Evolutionary conservation across 2,113 vertebrate species (phyloP).

Genomic region (Axis porcinus): DNA sequence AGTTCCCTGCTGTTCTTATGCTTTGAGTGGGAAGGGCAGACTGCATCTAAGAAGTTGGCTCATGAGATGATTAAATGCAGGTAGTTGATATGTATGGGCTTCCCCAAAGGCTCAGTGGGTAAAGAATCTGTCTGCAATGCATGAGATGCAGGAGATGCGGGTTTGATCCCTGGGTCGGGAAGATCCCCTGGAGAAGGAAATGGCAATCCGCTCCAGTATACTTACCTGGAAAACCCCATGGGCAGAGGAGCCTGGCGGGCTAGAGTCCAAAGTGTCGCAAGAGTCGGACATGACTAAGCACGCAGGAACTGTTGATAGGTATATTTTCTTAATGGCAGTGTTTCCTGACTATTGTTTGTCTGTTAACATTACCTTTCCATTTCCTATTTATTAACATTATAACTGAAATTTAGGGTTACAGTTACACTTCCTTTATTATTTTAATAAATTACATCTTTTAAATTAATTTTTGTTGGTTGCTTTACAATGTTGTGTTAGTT

Average conservation of each 20-base stretch:
- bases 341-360: background rate
- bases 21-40: background rate
- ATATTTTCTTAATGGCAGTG: background rate
- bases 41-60: background rate
- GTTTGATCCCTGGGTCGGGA: background rate
- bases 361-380: rapidly evolving
- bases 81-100: rapidly evolving
- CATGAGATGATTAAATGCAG: background rate
- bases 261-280: background rate
- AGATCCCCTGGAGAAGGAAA: background rate
- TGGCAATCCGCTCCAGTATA: background rate
- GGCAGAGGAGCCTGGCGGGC: background rate
- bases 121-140: background rate
- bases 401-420: background rate
- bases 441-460: background rate
- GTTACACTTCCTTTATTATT: background rate
- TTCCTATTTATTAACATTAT: background rate
- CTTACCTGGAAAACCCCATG: background rate
- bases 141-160: background rate
- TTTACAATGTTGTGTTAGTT: background rate
- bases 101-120: background rate
- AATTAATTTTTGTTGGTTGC: background rate
- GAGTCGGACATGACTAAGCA: background rate
- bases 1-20: background rate
- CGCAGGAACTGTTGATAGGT: rapidly evolving